phyloP scores from a whole-genome alignment of 2,113 vertebrate genomes.

The Eretmochelys imbricata region DNA sequence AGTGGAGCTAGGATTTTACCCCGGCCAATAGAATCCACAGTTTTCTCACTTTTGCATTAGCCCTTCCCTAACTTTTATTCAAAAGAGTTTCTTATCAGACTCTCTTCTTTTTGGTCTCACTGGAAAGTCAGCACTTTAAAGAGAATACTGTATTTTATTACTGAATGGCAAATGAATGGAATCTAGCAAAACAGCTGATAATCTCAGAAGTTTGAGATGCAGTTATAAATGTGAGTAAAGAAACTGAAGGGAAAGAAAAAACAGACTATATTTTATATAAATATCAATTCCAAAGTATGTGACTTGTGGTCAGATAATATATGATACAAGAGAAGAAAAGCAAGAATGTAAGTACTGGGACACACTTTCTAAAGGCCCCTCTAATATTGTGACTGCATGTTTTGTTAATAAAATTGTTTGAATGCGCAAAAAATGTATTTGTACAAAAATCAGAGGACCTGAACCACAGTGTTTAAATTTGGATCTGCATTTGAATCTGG shows the following conservation, averaged over 20 bases:
- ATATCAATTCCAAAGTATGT: constrained; percentile 55
- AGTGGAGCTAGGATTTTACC: not conserved
- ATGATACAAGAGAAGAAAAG: constrained; percentile 47
- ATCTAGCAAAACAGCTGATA: not conserved
- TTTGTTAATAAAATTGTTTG: constrained; percentile 44
- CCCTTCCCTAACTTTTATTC: not conserved
- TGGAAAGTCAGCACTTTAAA: not conserved
- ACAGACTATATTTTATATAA: not conserved
- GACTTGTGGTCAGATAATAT: constrained; percentile 53
- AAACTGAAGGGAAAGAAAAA: not conserved
- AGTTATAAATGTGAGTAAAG: constrained; percentile 19
- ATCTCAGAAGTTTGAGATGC: not conserved
- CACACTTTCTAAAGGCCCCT: constrained; percentile 58
- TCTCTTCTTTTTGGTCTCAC: not conserved
- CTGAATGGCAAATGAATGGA: not conserved
- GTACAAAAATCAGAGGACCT: constrained; percentile 10
- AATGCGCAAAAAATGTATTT: constrained; percentile 55
- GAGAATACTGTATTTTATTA: not conserved
- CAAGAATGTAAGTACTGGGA: constrained; percentile 54
- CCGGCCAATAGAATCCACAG: not conserved
- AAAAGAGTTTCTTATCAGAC: not conserved
- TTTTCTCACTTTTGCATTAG: not conserved
- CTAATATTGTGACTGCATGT: constrained; percentile 64
- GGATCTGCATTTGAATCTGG: constrained; percentile 13
- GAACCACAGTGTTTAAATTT: constrained; percentile 56